Evolutionary conservation across 2,888 invertebrate genomes (phyloP).

Genomic region (Lasioglossum oenotherae): DNA sequence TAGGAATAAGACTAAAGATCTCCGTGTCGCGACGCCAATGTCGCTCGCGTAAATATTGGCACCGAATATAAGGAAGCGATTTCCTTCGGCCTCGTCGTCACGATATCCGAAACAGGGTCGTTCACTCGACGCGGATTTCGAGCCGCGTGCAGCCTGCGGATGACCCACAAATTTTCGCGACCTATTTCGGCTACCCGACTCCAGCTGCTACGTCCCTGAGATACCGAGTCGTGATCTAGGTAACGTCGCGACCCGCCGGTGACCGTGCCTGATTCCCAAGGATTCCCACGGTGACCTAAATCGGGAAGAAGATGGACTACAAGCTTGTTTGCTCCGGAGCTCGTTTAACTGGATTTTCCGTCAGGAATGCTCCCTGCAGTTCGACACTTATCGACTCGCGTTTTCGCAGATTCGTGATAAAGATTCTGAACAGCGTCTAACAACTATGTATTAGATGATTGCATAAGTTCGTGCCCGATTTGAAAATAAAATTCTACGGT

Average conservation of each 20-base stretch:
- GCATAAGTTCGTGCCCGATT: too few species aligned
- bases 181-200: conserved; percentile 24
- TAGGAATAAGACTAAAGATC: not conserved
- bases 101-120: conserved; percentile 2
- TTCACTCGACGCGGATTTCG: conserved; percentile 26
- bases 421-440: too few species aligned
- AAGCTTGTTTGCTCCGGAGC: not conserved
- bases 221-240: conserved; percentile 6
- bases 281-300: conserved; percentile 33
- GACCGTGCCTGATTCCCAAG: conserved; percentile 30
- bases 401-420: too few species aligned
- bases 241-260: not conserved
- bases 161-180: conserved; percentile 70
- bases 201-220: conserved; percentile 31
- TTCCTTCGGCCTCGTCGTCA: not conserved
- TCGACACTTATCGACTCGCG: too few species aligned
- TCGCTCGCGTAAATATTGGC: not conserved
- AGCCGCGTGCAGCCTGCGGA: conserved; percentile 5
- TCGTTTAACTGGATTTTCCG: not conserved
- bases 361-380: not conserved
- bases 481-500: too few species aligned
- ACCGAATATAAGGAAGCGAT: not conserved
- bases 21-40: not conserved
- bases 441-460: too few species aligned
- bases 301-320: conserved; percentile 12